Evolutionary conservation across 2,797 vertebrate genomes (phyloP).

Genomic region (Pangasius sanitwongsei): DNA sequence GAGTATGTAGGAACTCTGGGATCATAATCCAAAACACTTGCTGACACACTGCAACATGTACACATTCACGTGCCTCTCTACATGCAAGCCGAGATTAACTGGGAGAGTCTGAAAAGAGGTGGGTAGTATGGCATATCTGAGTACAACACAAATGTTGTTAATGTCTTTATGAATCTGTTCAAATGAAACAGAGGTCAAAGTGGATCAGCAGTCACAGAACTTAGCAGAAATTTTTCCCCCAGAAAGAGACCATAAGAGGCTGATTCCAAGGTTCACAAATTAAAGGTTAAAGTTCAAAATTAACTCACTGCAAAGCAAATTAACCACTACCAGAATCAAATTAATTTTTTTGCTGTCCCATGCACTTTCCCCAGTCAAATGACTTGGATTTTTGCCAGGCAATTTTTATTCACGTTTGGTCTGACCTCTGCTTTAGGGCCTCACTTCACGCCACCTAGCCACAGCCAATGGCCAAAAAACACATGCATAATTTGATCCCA

Average conservation of each 20-base stretch:
- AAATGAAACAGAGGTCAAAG: background rate
- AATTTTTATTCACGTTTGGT: background rate
- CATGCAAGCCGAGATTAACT: background rate
- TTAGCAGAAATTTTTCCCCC: background rate
- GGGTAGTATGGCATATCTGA: background rate
- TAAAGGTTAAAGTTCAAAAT: background rate
- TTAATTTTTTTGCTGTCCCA: background rate
- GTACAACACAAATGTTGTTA: background rate
- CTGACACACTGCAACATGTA: constrained; percentile 21
- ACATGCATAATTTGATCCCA: constrained; percentile 64
- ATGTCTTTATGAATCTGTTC: background rate
- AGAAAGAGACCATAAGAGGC: background rate
- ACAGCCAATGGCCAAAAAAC: constrained; percentile 11
- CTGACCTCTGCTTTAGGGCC: background rate
- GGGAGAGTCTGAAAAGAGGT: background rate
- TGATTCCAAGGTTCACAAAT: background rate
- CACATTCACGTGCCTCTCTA: background rate
- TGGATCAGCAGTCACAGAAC: background rate
- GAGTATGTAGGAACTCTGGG: constrained; percentile 15
- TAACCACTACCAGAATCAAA: background rate
- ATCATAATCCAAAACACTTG: constrained; percentile 45
- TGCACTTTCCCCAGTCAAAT: background rate
- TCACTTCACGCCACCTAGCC: background rate
- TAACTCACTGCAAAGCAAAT: background rate
- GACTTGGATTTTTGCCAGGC: background rate